phyloP scores from a whole-genome alignment of 2,888 invertebrate species.

The Laspeyria flexula region DNA sequence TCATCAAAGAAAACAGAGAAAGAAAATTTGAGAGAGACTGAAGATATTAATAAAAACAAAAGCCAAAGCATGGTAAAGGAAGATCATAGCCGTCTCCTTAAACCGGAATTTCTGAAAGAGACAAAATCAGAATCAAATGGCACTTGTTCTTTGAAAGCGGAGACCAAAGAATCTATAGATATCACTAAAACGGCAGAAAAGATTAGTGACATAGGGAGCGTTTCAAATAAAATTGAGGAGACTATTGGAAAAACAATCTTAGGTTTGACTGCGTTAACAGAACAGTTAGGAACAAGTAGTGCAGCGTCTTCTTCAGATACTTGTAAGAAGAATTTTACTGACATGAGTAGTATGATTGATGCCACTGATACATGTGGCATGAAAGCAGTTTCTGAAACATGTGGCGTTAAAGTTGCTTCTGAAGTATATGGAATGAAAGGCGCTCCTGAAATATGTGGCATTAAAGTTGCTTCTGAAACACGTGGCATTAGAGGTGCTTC shows the following conservation, averaged over 20 bases:
- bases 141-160: constrained; percentile 6
- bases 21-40: constrained; percentile 28
- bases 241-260: constrained; percentile 32
- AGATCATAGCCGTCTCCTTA: constrained; percentile 53
- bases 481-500: not conserved
- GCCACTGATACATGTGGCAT: not conserved
- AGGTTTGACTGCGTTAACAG: constrained; percentile 33
- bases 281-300: constrained; percentile 33
- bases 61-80: constrained; percentile 47
- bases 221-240: constrained; percentile 27
- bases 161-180: constrained; percentile 35
- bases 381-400: not conserved
- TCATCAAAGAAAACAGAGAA: constrained; percentile 25
- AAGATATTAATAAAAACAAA: constrained; percentile 34
- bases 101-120: constrained; percentile 49
- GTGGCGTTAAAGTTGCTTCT: not conserved
- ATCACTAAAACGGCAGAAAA: constrained; percentile 18
- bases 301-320: constrained; percentile 33
- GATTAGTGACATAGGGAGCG: constrained; percentile 3
- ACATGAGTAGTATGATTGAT: not conserved
- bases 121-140: constrained; percentile 32
- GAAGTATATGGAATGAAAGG: not conserved
- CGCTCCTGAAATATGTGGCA: not conserved
- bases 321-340: constrained; percentile 11
- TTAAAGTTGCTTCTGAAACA: not conserved